Conservation (phyloP, 2,113 vertebrate genomes). For the Heteronetta atricapilla region DNA sequence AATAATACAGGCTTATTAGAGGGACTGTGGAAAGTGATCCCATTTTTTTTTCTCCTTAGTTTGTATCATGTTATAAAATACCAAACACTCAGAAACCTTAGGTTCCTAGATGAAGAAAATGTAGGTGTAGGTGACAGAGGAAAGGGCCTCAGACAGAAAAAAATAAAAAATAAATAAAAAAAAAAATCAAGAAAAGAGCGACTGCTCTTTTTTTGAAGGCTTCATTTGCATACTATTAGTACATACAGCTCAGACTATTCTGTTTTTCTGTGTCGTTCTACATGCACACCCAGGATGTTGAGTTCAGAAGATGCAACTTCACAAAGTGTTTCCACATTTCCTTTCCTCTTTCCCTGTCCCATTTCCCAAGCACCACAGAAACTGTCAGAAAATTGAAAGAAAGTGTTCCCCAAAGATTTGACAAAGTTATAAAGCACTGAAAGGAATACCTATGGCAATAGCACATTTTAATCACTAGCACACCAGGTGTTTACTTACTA, state of each 20-base stretch:
- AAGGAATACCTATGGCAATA: not conserved
- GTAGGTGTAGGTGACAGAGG: fast-evolving
- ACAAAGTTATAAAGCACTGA: not conserved
- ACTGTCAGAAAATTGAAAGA: not conserved
- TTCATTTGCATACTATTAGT: not conserved
- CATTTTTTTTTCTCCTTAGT: not conserved
- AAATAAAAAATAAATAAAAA: no score
- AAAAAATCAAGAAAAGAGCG: not conserved
- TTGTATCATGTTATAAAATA: not conserved
- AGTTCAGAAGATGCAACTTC: not conserved
- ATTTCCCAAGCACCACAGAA: not conserved
- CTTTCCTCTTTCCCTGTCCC: not conserved
- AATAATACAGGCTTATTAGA: not conserved
- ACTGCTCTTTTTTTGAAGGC: not conserved
- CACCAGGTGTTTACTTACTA: not conserved
- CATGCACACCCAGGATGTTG: fast-evolving
- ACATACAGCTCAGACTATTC: not conserved
- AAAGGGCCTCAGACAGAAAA: not conserved
- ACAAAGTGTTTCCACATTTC: not conserved
- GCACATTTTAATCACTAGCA: not conserved
- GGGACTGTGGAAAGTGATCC: not conserved
- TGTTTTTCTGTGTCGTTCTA: not conserved
- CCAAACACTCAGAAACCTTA: not conserved
- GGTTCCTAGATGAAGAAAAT: not conserved
- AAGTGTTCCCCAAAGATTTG: not conserved